Evolutionary conservation across 2,888 invertebrate species (phyloP).

Genomic region (Agelastica alni): DNA sequence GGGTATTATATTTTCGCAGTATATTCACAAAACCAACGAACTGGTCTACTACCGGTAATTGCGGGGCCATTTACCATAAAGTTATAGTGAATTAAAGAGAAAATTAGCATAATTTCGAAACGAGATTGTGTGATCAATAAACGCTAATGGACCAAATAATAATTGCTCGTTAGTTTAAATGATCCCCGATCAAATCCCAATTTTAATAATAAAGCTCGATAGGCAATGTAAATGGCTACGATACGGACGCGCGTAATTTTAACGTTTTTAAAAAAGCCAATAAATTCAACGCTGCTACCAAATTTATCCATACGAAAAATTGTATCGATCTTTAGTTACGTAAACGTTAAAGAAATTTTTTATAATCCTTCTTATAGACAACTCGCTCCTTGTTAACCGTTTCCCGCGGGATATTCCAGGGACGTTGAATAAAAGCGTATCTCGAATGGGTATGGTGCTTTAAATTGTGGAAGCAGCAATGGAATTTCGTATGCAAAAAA

Average conservation of each 20-base stretch:
- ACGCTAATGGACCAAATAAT: constrained; percentile 25
- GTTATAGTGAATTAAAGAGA: constrained; percentile 22
- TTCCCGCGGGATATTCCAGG: too few relatives aligned
- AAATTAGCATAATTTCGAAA: constrained; percentile 27
- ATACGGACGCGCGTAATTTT: neutral
- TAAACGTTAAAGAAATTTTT: too few relatives aligned
- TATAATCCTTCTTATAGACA: too few relatives aligned
- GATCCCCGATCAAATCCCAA: constrained; percentile 21
- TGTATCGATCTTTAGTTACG: too few relatives aligned
- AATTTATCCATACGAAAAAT: too few relatives aligned
- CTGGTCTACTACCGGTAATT: too few relatives aligned
- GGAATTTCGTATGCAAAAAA: neutral
- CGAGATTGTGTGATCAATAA: constrained; percentile 23
- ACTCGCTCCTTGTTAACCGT: too few relatives aligned
- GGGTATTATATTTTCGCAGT: too few relatives aligned
- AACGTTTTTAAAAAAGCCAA: neutral
- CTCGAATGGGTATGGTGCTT: too few relatives aligned
- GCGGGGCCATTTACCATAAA: constrained; percentile 20
- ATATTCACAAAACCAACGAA: too few relatives aligned
- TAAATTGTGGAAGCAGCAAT: neutral
- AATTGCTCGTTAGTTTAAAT: constrained; percentile 28
- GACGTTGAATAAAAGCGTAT: too few relatives aligned
- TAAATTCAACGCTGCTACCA: too few relatives aligned
- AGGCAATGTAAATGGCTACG: neutral
- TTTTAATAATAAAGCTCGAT: constrained; percentile 20